Base-by-base conservation (phyloP, 2,888 invertebrate species). In the Horisme vitalbata region DNA sequence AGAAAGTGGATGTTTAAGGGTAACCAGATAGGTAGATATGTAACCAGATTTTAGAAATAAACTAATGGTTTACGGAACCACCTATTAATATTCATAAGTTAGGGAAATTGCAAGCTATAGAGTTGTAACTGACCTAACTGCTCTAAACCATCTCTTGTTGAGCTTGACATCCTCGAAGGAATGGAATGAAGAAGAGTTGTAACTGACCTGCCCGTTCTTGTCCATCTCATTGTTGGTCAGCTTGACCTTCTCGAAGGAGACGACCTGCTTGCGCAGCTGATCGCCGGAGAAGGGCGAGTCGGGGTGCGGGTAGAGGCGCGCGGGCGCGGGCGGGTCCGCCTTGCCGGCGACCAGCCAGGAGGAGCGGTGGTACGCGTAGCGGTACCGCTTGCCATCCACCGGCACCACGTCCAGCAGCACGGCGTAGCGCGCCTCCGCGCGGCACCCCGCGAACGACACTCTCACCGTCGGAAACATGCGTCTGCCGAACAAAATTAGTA, bases 301-400 rank as follows among this genome's bases (percentile, higher is more conserved):
- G 24, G 99, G 99, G 91, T 99, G 99, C 45, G 97, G 94, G 91
- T 98, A 98, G 73, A 98, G 94, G 58, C 98, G 92, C 58, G 96
- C 95, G 53, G 97, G 97, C 20, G 97, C 95, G 69, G 98, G 98
- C 8, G 98, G 98, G 91, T 99, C 99, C 28, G 99, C 99, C 88
- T 99, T 99, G 58, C 99, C 99, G 14, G 99, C 99, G 63, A 98
- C 98, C 73, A 98, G 92, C 99, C 99, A 99, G 39, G 97, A 97
- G 59, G 97, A 98, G 71, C 98, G 94, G 91, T 99, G 99, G 91
- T 99, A 99, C 59, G 99, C 98, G 92, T 99, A 99, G 56, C 98
- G 94, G 90, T 97, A 97, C 45, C 99, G 93, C 88, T 98, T 97
- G 87, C 96, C 96, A 91, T 99, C 99, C 74, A 99, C 97, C 51